Evolutionary conservation across 2,113 vertebrate species (phyloP).

Genomic region (Ellobius talpinus): DNA sequence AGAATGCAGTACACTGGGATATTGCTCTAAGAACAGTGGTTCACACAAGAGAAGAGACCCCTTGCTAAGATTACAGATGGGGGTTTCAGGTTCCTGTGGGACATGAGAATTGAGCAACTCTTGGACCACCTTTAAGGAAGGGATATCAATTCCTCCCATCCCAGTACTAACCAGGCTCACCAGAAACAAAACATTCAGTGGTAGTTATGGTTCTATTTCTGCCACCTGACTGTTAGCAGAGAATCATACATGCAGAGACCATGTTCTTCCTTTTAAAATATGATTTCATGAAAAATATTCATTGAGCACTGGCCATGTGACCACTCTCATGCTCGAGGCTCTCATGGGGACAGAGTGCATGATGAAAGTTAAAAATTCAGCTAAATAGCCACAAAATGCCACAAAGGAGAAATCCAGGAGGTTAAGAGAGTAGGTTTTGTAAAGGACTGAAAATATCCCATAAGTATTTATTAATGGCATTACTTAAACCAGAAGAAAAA

Average conservation of each 20-base stretch:
- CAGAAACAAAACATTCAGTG: background rate
- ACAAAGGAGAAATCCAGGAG: background rate
- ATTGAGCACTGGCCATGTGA: background rate
- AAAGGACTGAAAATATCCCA: background rate
- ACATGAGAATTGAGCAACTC: background rate
- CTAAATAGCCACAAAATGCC: background rate
- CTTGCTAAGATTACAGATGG: background rate
- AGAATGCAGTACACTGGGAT: rapidly evolving
- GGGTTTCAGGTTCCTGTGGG: background rate
- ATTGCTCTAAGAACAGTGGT: too few relatives aligned
- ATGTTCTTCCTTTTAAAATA: background rate
- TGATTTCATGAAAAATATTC: background rate
- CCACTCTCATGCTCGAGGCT: background rate
- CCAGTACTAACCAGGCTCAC: too few relatives aligned
- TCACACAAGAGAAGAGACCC: rapidly evolving
- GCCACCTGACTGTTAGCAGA: background rate
- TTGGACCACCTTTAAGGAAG: background rate
- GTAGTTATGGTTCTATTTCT: background rate
- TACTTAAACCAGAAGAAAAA: background rate
- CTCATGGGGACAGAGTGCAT: background rate
- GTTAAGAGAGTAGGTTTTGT: background rate
- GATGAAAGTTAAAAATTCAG: background rate
- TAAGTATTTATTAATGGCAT: background rate
- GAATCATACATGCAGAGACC: background rate
- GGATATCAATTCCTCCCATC: background rate